phyloP scores from a whole-genome alignment of 2,888 invertebrate species.

The Nomada fucata region DNA sequence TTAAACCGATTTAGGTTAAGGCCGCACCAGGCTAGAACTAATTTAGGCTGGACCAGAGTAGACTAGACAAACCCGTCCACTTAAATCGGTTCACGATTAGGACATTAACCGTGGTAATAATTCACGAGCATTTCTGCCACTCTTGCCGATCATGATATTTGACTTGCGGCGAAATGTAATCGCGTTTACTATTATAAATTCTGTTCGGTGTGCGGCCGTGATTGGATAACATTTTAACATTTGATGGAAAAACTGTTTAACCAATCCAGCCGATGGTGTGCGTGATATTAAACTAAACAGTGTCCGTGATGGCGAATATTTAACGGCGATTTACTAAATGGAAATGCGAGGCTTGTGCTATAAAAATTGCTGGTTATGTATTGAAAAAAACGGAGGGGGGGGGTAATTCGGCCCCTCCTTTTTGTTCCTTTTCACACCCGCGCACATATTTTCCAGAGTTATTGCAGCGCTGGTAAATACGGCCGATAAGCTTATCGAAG shows the following conservation, averaged over 20 bases:
- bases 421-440: constrained; percentile 14
- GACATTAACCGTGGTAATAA: too few relatives aligned
- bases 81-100: too few relatives aligned
- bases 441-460: constrained; percentile 43
- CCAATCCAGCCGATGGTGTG: too few relatives aligned
- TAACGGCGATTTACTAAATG: background rate
- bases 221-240: too few relatives aligned
- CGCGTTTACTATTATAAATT: too few relatives aligned
- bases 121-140: too few relatives aligned
- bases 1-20: constrained; percentile 2
- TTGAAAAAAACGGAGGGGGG: background rate
- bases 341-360: background rate
- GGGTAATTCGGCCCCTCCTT: constrained; percentile 20
- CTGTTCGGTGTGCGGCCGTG: too few relatives aligned
- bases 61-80: background rate
- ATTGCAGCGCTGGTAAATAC: constrained; percentile 46
- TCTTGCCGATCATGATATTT: too few relatives aligned
- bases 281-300: too few relatives aligned
- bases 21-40: background rate
- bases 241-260: too few relatives aligned
- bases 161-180: too few relatives aligned
- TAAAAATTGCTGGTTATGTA: background rate
- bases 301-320: background rate
- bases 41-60: background rate
- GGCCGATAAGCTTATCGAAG: constrained; percentile 54